Evolutionary conservation across 2,888 invertebrate genomes (phyloP).

Genomic region (Thelaira solivaga): DNA sequence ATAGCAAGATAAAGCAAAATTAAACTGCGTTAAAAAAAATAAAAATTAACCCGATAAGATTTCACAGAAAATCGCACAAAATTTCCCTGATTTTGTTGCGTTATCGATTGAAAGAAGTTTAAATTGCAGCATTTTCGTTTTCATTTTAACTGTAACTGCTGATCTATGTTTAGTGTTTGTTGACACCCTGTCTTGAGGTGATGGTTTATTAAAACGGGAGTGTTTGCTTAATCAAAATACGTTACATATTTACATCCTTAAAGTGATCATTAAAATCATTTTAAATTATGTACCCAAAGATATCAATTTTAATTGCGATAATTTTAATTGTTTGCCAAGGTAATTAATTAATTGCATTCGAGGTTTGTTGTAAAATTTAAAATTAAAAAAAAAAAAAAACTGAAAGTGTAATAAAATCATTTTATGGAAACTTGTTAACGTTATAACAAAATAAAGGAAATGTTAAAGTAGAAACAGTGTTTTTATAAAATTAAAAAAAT

Average conservation of each 20-base stretch:
- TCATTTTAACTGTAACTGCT: conserved; percentile 25
- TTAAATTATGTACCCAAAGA: conserved; percentile 44
- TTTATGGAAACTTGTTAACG: background rate
- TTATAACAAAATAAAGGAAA: background rate
- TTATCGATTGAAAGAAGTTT: conserved; percentile 52
- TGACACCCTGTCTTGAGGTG: conserved; percentile 44
- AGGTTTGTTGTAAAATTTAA: background rate
- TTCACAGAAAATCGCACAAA: conserved; percentile 23
- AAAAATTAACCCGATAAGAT: background rate
- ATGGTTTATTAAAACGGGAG: conserved; percentile 29
- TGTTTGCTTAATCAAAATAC: background rate
- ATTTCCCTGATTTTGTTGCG: conserved; percentile 38
- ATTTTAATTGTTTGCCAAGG: conserved; percentile 49
- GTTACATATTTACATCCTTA: background rate
- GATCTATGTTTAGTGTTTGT: conserved; percentile 41
- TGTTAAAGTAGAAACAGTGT: background rate
- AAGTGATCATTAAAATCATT: conserved; percentile 34
- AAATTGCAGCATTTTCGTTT: conserved; percentile 35
- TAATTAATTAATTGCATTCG: conserved; percentile 35
- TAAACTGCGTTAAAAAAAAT: conserved; percentile 12
- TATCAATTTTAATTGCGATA: conserved; percentile 20
- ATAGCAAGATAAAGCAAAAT: background rate
- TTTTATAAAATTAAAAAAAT: background rate
- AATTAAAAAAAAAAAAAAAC: background rate
- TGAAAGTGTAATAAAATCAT: background rate